Conservation (phyloP, 2,113 vertebrate genomes). For the Ptilorrhoa leucosticta region DNA sequence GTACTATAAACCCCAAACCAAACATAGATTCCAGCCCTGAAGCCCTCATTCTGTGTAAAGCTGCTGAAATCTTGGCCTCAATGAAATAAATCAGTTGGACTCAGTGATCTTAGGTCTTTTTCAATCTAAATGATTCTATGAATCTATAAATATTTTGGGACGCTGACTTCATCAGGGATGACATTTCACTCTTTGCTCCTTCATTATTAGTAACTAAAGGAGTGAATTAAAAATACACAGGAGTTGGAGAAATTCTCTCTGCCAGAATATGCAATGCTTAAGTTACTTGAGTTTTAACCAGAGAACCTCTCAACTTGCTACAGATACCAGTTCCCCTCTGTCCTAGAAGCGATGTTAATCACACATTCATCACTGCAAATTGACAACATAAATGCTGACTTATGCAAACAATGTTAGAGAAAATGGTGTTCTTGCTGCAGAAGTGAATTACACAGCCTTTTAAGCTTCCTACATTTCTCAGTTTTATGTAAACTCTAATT, state of each 20-base stretch:
- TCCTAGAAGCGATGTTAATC: constrained; percentile 27
- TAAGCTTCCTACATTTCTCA: constrained; percentile 14
- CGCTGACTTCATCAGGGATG: background rate
- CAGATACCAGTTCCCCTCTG: background rate
- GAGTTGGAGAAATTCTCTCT: background rate
- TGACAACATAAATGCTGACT: constrained; percentile 62
- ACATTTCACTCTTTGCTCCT: background rate
- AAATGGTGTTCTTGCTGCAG: constrained; percentile 45
- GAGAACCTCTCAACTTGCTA: background rate
- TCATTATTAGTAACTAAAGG: background rate
- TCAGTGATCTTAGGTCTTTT: background rate
- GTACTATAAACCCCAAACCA: background rate
- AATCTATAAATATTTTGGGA: background rate
- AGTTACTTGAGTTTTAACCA: background rate
- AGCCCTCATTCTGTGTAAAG: background rate
- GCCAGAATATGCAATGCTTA: background rate
- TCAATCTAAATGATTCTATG: background rate
- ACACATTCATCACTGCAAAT: constrained; percentile 37
- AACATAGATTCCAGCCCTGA: background rate
- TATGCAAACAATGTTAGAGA: constrained; percentile 28
- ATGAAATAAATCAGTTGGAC: background rate
- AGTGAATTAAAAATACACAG: background rate
- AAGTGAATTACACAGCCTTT: constrained; percentile 48
- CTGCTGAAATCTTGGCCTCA: background rate
- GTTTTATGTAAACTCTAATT: constrained; percentile 52